Base-by-base conservation (phyloP, 2,888 invertebrate species). In the Campoplex capitator region DNA sequence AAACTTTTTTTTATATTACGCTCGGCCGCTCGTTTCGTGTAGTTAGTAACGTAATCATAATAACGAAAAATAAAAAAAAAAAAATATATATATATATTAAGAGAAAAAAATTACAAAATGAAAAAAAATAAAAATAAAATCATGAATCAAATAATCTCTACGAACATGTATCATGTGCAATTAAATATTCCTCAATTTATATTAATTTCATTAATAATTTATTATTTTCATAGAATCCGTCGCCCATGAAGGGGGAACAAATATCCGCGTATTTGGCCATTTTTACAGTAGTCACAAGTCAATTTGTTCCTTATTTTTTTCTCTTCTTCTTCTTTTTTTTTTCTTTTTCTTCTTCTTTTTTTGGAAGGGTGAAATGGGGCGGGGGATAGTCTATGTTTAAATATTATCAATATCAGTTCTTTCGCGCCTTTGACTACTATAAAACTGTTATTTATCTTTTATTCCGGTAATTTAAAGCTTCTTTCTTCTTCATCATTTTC, bases 341-440 rank as follows among this genome's bases (percentile, higher is more conserved):
- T 75, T 71, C 54, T 80, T 85, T 88, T 28, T 65, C 78, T 23
- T 23, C 0, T 23, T 75, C 84, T 88, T 28, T 65, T 81, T 84
- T 82, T 77, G 81, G 76, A 86, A 83, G 82, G 80, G 82, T 62
- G 75, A 23, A 32, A 35, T 35, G 75, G 75, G 16, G 62, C 58
- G 45, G 58, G 79, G 84, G 77, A 84, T 84, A 84, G 88, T 90
- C 91, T 91, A 90, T 85, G 90, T 92, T 92, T 94, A 93, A 93
- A 92, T 93, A 94, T 95, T 95, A 95, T 95, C 95, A 95, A 95
- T 95, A 95, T 95, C 95, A 95, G 95, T 95, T 95, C 95, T 94
- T 94, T 95, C 94, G 92, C 93, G 91, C 90, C 91, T 92, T 92
- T 93, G 92, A 94, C 93, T 94, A 94, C 94, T 92, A 94, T 94